Evolutionary conservation across 2,888 invertebrate species (phyloP), one percentile per base, ranked within the genome.

Genomic region (Agelastica alni): DNA sequence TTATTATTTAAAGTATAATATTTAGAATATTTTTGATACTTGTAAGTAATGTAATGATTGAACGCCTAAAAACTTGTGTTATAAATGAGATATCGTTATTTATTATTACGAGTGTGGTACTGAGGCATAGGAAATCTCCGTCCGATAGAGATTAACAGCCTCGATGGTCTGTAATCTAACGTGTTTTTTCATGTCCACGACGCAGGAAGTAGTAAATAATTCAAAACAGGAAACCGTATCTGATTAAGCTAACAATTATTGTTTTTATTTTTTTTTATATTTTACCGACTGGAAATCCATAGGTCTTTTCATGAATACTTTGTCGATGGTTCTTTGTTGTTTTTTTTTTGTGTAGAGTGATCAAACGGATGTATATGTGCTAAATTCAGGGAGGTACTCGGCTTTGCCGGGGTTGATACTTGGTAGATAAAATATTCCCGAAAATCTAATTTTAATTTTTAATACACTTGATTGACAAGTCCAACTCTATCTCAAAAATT

Each of bases 141-240:
- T 39, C 37, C 37, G 37, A 47, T 48, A 13, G 30, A 37, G 47
- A 47, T 47, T 47, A 47, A 37, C 17, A 36, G 41, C 16, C 30
- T 48, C 39, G 18, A 36, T 20, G 36, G 41, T 31, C 16, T 12
- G 41, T 49, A 41, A 49, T 49, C 42, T 46, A 42, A 49, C 49
- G 41, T 49, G 49, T 32, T 49, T 49, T 49, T 49, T 39, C 22
- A 41, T 41, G 49, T 49, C 49, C 46, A 46, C 36, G 20, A 41
- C 28, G 28, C 59, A 59, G 61, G 61, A 61, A 59, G 59, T 61
- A 46, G 58, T 61, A 59, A 59, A 59, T 59, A 58, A 59, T 61
- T 53, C 49, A 56, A 59, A 59, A 61, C 61, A 61, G 61, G 61
- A 61, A 61, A 59, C 58, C 34, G 49, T 58, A 56, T 56, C 58